These are phyloP conservation scores for Formicarius rufipectus DNA, from an alignment of 2,113 vertebrate genomes.

Conservation along the genomic window DNA sequence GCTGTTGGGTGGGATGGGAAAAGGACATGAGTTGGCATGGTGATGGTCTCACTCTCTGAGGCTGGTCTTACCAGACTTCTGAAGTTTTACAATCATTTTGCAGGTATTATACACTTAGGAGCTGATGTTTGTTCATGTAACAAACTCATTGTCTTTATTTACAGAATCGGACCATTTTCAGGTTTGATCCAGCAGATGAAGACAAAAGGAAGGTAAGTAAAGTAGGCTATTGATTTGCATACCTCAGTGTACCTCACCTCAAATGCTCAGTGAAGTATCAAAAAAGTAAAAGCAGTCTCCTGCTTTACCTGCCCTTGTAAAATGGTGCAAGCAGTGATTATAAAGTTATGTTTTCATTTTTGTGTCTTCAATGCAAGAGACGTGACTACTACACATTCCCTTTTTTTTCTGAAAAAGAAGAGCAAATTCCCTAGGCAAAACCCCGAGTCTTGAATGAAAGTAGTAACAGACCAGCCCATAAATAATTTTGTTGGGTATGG, in stretches of 20 bases:
- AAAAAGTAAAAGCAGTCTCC: background rate
- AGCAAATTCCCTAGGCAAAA: background rate
- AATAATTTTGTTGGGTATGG: background rate
- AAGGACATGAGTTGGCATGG: background rate
- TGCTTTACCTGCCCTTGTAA: background rate
- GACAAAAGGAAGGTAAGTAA: conserved; percentile 86
- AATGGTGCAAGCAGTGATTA: background rate
- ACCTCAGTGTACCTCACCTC: background rate
- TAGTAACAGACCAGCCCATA: background rate
- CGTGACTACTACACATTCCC: accelerated
- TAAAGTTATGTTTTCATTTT: background rate
- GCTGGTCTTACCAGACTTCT: background rate
- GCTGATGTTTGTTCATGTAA: background rate
- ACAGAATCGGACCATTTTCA: conserved; percentile 89
- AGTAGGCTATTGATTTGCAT: background rate
- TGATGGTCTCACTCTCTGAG: background rate
- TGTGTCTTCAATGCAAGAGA: background rate
- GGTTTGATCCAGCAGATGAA: conserved; percentile 89
- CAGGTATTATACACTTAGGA: background rate
- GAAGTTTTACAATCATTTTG: background rate
- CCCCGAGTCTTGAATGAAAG: background rate
- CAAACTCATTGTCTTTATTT: background rate
- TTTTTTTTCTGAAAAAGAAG: background rate
- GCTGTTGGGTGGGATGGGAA: background rate
- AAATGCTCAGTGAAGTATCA: too few species aligned